phyloP scores from a whole-genome alignment of 2,797 vertebrate genomes.

The Acestrorhynchus altus region DNA sequence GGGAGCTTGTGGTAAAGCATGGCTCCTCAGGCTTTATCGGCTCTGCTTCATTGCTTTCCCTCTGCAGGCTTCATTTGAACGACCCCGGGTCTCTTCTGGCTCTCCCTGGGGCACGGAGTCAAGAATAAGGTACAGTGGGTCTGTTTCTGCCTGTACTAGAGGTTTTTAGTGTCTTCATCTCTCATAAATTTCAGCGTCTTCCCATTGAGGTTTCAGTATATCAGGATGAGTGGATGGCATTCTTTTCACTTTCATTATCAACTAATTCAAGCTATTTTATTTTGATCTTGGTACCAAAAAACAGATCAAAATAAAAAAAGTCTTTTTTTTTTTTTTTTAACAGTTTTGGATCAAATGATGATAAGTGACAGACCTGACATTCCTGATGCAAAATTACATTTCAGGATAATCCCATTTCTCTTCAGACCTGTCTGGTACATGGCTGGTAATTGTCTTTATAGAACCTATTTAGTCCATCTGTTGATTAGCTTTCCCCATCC shows the following conservation, averaged over 20 bases:
- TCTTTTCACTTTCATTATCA: background rate
- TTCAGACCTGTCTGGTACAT: background rate
- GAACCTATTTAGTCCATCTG: conserved; percentile 47
- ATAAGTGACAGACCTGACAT: background rate
- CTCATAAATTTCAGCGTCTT: background rate
- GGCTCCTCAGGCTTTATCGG: conserved; percentile 28
- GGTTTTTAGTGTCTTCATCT: background rate
- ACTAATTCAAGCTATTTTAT: background rate
- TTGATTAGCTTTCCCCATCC: conserved; percentile 52
- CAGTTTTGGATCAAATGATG: background rate
- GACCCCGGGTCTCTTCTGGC: conserved; percentile 7
- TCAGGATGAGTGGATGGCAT: background rate
- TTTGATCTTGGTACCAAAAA: no score
- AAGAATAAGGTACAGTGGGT: conserved; percentile 14
- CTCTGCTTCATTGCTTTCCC: conserved; percentile 12
- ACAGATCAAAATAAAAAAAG: no score
- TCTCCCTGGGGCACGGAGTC: background rate
- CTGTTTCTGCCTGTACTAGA: background rate
- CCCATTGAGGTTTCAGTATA: background rate
- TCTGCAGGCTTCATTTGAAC: conserved; percentile 33
- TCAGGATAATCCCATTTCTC: conserved; percentile 4
- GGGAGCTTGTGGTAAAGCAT: conserved; percentile 28
- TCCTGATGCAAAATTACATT: background rate
- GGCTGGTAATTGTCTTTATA: conserved; percentile 14
- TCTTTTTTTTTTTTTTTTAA: background rate